Evolutionary conservation across 2,797 vertebrate species (phyloP).

Genomic region (Serranus cabrilla): DNA sequence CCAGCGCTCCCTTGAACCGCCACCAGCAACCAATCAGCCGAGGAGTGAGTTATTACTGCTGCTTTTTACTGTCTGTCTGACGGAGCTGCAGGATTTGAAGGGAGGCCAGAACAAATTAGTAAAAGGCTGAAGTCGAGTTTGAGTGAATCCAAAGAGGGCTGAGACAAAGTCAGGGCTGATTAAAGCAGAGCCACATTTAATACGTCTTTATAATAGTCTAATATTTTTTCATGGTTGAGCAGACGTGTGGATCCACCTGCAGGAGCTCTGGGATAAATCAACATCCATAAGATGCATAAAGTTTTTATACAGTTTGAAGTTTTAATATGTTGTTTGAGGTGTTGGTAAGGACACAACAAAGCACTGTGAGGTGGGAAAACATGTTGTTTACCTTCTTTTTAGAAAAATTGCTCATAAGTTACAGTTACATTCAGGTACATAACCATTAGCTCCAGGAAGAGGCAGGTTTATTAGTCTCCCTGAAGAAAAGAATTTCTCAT

Average conservation of each 20-base stretch:
- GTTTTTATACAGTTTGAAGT: not conserved
- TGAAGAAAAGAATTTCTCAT: not conserved
- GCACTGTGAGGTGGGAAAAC: not conserved
- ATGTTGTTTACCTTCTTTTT: not conserved
- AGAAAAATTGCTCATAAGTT: not conserved
- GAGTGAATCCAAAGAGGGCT: slow-evolving; percentile 27
- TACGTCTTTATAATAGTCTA: not conserved
- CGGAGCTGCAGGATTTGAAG: slow-evolving; percentile 39
- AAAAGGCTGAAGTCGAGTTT: not conserved
- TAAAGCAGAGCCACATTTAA: slow-evolving; percentile 13
- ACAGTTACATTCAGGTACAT: not conserved
- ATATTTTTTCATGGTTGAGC: not conserved
- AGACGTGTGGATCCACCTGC: slow-evolving; percentile 15
- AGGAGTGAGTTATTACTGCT: slow-evolving; percentile 74
- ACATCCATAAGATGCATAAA: not conserved
- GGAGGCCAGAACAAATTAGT: slow-evolving; percentile 43
- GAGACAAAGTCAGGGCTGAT: slow-evolving; percentile 22
- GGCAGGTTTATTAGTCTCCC: not conserved
- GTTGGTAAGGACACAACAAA: not conserved
- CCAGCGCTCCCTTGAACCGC: slow-evolving; percentile 78
- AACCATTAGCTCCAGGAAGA: not conserved
- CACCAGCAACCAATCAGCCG: slow-evolving; percentile 57
- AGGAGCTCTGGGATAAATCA: slow-evolving; percentile 15
- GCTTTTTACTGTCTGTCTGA: slow-evolving; percentile 41
- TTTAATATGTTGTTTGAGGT: not conserved